phyloP scores from a whole-genome alignment of 2,113 vertebrate species.

The Nanorana parkeri region DNA sequence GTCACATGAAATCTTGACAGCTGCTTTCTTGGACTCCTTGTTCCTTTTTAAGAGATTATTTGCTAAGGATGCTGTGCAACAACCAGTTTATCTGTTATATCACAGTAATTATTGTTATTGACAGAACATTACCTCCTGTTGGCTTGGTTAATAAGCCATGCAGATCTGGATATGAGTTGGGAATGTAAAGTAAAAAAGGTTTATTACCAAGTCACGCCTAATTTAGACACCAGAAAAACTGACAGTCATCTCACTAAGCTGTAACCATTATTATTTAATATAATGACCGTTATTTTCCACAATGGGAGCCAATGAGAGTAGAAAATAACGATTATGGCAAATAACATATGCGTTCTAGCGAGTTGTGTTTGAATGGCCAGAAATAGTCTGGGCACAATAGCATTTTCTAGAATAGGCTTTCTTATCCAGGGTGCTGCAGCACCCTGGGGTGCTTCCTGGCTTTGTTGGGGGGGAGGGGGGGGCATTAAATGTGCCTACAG shows the following conservation, averaged over 20 bases:
- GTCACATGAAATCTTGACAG: slow-evolving; percentile 9
- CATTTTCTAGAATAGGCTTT: too few species aligned
- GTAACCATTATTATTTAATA: too few species aligned
- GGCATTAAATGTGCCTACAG: too few species aligned
- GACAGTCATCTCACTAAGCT: neutral
- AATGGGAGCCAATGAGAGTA: too few species aligned
- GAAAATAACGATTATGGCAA: too few species aligned
- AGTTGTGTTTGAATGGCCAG: too few species aligned
- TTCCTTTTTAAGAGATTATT: neutral
- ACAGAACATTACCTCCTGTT: slow-evolving; percentile 34
- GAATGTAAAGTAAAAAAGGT: slow-evolving; percentile 3
- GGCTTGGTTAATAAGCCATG: slow-evolving; percentile 17
- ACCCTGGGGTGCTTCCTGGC: too few species aligned
- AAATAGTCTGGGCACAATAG: too few species aligned
- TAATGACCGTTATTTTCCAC: too few species aligned
- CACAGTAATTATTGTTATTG: slow-evolving; percentile 33
- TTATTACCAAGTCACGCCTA: neutral
- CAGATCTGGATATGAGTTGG: neutral
- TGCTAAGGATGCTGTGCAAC: neutral
- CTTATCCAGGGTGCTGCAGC: too few species aligned
- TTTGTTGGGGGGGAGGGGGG: too few species aligned
- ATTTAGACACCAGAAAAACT: neutral
- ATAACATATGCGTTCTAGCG: too few species aligned
- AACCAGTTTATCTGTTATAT: slow-evolving; percentile 27
- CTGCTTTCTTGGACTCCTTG: slow-evolving; percentile 10